Conservation (phyloP, 2,888 invertebrate species). For the Clepsis dumicolana region DNA sequence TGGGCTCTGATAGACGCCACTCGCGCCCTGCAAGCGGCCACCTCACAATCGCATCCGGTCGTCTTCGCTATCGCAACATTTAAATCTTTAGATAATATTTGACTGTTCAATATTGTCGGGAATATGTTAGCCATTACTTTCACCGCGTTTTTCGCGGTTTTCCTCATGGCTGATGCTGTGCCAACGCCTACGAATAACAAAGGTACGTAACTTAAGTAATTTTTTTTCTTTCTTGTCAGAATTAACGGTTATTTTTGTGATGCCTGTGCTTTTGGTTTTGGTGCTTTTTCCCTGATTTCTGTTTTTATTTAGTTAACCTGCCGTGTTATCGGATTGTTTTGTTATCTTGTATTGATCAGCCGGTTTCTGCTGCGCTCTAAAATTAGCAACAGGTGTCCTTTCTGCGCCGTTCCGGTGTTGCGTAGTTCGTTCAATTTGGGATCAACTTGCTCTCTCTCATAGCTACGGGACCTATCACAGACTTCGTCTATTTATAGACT, state of each 20-base stretch:
- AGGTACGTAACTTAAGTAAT: conserved; percentile 60
- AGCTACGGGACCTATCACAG: conserved; percentile 19
- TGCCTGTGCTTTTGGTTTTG: background rate
- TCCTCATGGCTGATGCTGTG: conserved; percentile 67
- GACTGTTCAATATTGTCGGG: conserved; percentile 13
- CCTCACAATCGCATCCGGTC: conserved; percentile 66
- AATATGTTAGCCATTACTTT: conserved; percentile 74
- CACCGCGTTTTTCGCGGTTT: conserved; percentile 79
- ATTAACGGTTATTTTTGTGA: background rate
- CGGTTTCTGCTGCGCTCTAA: conserved; percentile 69
- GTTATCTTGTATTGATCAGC: conserved; percentile 71
- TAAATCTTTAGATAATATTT: conserved; percentile 30
- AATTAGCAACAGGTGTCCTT: conserved; percentile 82
- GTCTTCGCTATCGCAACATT: conserved; percentile 35
- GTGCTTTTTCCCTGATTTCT: conserved; percentile 22
- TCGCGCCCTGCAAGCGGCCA: conserved; percentile 71
- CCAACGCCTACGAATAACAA: conserved; percentile 77
- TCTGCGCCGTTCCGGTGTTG: conserved; percentile 62
- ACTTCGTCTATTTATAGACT: conserved; percentile 24
- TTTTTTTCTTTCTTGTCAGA: conserved; percentile 32
- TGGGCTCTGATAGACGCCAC: conserved; percentile 69
- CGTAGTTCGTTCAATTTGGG: conserved; percentile 62
- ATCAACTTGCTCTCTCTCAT: conserved; percentile 58
- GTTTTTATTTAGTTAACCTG: conserved; percentile 41
- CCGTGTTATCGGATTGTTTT: conserved; percentile 49